A percentile compares a stretch with the other conserved stretches of the same genome.
phyloP scores from a whole-genome alignment of 2,888 invertebrate genomes.

The Emmelina monodactyla region DNA sequence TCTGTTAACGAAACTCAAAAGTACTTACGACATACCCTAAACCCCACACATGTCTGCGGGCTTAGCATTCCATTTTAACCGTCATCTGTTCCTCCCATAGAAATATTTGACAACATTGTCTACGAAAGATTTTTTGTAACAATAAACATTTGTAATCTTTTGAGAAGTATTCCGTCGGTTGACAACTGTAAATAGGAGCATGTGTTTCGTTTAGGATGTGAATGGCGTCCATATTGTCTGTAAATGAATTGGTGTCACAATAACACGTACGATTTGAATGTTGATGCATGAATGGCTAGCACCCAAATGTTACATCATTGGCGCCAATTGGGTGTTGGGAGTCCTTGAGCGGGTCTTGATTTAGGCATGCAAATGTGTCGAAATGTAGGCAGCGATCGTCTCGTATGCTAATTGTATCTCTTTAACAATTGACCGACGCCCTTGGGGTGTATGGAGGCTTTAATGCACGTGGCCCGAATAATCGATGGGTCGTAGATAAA shows the following conservation, averaged over 20 bases:
- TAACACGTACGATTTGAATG: not conserved
- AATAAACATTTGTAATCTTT: too few relatives aligned
- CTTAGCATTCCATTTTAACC: too few relatives aligned
- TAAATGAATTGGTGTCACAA: slow-evolving; percentile 37
- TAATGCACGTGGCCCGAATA: slow-evolving; percentile 43
- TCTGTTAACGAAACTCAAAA: too few relatives aligned
- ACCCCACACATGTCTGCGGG: too few relatives aligned
- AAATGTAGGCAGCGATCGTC: slow-evolving; percentile 34
- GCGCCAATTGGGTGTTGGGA: slow-evolving; percentile 26
- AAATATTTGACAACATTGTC: too few relatives aligned
- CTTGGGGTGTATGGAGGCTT: slow-evolving; percentile 45
- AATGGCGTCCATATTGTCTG: slow-evolving; percentile 22
- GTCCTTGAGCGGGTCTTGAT: slow-evolving; percentile 36
- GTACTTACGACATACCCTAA: too few relatives aligned
- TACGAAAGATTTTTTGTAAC: too few relatives aligned
- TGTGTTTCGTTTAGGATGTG: slow-evolving; percentile 34
- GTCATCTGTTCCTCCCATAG: too few relatives aligned
- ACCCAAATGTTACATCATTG: too few relatives aligned
- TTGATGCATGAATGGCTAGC: too few relatives aligned
- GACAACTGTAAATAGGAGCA: slow-evolving; percentile 33
- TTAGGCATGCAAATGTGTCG: slow-evolving; percentile 55
- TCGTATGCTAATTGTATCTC: slow-evolving; percentile 52
- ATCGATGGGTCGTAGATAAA: too few relatives aligned
- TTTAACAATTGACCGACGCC: slow-evolving; percentile 51
- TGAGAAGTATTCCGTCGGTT: too few relatives aligned